Evolutionary conservation across 1,140 invertebrate species (phyloP), one percentile per base, ranked within the genome.

Genomic region (Brachionus angularis): DNA sequence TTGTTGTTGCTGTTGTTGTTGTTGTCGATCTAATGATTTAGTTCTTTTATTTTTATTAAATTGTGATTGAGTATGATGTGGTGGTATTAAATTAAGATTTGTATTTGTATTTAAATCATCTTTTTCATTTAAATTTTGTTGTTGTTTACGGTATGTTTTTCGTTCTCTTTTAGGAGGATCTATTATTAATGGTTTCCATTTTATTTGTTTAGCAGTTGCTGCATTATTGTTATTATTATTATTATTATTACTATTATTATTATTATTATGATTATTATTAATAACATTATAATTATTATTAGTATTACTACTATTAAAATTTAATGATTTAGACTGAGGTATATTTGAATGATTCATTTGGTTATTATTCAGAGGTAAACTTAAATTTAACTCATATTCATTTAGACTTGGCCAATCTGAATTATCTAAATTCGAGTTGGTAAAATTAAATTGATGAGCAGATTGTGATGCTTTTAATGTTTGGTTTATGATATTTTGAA

Each of bases 331-430:
- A 18, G 18, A 25, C 16, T 67, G 62, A 5, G 62, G 62, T 31
- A 67, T 16, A 10, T 67, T 46, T 25, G 62, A 16, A 16, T 0
- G 18, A 18, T 58, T 23, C 33, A 12, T 34, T 58, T 2, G 31
- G 49, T 29, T 58, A 31, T 5, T 25, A 21, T 5, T 58, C 53
- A 14, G 33, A 23, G 33, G n/a, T 58, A 12, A 58, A 36, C 5
- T n/a, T n/a, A n/a, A n/a, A n/a, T n/a, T n/a, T n/a, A n/a, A n/a
- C n/a, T n/a, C n/a, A n/a, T n/a, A n/a, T 16, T 42, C 39, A 16
- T 16, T 42, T 42, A 42, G 39, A 10, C 39, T 27, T 23, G 62
- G 62, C 62, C 62, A 67, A 46, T 67, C 62, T 46, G 42, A 46
- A 29, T 16, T 47, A 33, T 67, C 62, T 27, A 67, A 50, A 27